These are phyloP conservation scores for Hippocampus comes DNA, from an alignment of 2,113 vertebrate genomes.

Conservation along the genomic window DNA sequence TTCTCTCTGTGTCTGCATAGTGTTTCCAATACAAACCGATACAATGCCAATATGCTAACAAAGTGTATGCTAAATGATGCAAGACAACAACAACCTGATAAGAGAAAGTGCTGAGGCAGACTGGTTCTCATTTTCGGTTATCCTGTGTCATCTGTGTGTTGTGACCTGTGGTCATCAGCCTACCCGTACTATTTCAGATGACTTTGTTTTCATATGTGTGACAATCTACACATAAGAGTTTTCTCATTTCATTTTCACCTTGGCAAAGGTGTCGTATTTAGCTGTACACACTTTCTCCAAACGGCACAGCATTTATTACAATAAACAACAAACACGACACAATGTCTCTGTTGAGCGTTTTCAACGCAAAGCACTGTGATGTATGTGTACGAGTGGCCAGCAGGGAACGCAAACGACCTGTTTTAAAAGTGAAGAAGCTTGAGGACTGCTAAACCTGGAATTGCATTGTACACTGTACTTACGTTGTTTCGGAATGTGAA, in stretches of 20 bases:
- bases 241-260: too few relatives aligned
- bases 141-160: too few relatives aligned
- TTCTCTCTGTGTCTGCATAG: too few relatives aligned
- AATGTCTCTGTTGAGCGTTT: background rate
- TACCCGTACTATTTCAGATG: background rate
- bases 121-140: too few relatives aligned
- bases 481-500: background rate
- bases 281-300: too few relatives aligned
- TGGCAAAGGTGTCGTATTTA: too few relatives aligned
- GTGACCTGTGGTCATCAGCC: too few relatives aligned
- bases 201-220: too few relatives aligned
- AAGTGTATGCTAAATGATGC: background rate
- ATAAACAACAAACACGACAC: background rate
- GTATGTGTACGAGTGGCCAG: conserved; percentile 11
- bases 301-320: background rate
- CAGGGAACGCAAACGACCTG: conserved; percentile 5
- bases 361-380: background rate
- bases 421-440: background rate
- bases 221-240: too few relatives aligned
- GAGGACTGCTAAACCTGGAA: background rate
- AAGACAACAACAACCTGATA: background rate
- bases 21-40: too few relatives aligned
- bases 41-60: too few relatives aligned
- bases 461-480: too few relatives aligned
- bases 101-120: background rate